Evolutionary conservation across 2,797 vertebrate genomes (phyloP), one percentile per base, ranked within the genome.

Genomic region (Diplodus puntazzo): DNA sequence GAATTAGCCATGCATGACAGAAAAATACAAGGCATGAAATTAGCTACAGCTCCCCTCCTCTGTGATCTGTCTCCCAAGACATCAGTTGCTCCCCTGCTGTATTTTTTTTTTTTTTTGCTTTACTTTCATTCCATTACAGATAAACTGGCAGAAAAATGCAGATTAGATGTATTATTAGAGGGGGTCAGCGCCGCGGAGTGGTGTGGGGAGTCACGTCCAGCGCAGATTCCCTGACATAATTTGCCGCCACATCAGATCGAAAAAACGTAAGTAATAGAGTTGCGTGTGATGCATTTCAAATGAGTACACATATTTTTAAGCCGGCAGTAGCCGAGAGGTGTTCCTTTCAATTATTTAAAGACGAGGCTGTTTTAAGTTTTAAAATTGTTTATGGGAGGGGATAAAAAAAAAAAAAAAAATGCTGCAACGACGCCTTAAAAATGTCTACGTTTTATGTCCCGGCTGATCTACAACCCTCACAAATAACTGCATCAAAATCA

Each of bases 1-100:
- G 80, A 93, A 90, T 93, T 89, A 91, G 67, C 81, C 85, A 87
- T 82, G 92, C 89, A 80, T 91, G 88, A 88, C 78, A 77, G 86
- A 81, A 87, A 91, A 92, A 93, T 89, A 92, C 87, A 88, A 91
- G 83, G 90, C 89, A 92, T 94, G 89, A 94, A 94, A 95, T 94
- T 91, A 94, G 91, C 87, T 87, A 66, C 88, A 86, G 80, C 87
- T 85, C 82, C 60, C 69, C 80, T 92, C 75, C 78, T 76, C 82
- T 88, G 83, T 87, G 84, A 91, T 89, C 75, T 61, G 75, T 69
- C 79, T 84, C 80, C 68, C 62, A 52, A 39, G 84, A 87, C 68
- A 74, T 87, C 68, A 72, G 61, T 79, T 69, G 34, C 69, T 82
- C 27, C 69, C 67, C 64, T 74, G 75, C 60, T 90, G 77, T 75